Evolutionary conservation across 2,797 vertebrate genomes (phyloP).

Genomic region (Fundulus diaphanus): DNA sequence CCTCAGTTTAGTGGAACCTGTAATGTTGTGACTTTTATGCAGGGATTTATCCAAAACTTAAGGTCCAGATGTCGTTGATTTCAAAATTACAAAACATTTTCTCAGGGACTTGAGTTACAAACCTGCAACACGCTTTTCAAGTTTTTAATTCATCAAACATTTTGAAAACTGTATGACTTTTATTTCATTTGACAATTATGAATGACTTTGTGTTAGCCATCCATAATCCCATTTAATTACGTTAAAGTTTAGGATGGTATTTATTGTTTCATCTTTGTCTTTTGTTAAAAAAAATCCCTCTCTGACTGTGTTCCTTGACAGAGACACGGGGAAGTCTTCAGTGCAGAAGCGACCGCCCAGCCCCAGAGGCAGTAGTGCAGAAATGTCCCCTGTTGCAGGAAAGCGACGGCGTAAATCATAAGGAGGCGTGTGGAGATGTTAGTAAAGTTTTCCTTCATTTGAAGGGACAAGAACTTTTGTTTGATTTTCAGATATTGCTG

Average conservation of each 20-base stretch:
- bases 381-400: constrained; percentile 12
- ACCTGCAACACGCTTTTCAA: background rate
- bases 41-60: background rate
- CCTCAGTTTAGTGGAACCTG: background rate
- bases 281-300: background rate
- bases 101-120: background rate
- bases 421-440: background rate
- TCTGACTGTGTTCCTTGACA: constrained; percentile 55
- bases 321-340: constrained; percentile 26
- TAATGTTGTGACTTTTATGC: background rate
- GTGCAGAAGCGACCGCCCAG: constrained; percentile 37
- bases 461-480: constrained; percentile 8
- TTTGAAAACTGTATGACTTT: background rate
- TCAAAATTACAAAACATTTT: background rate
- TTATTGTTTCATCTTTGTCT: background rate
- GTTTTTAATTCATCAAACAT: background rate
- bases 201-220: background rate
- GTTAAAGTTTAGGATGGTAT: background rate
- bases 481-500: background rate
- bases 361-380: constrained; percentile 14
- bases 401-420: constrained; percentile 59
- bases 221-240: background rate
- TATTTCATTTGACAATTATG: background rate
- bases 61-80: background rate
- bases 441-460: constrained; percentile 5